Evolutionary conservation across 2,113 vertebrate genomes (phyloP), one percentile per base, ranked within the genome.

Genomic region (Macquaria australasica): DNA sequence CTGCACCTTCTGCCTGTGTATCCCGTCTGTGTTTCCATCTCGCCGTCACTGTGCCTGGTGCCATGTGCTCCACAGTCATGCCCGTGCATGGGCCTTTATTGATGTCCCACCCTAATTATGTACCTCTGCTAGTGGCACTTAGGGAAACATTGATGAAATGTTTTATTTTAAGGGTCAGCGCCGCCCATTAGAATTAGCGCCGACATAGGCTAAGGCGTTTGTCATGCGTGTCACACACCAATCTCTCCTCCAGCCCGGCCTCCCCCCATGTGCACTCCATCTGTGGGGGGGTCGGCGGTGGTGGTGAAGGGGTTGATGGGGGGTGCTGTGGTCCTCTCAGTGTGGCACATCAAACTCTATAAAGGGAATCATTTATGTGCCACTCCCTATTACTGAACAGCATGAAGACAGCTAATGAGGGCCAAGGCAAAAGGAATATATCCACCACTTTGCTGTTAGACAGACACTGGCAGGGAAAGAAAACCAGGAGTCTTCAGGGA

Each of bases 321-420:
- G 92, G 89, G 84, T 92, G 95, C 87, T 91, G 87, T 94, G 94
- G 96, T 96, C 93, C 93, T 96, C 95, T 96, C 95, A 94, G 94
- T 95, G 96, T 92, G 94, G 93, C 96, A 97, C 97, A 96, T 97
- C 96, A 97, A 96, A 96, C 95, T 95, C 96, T 96, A 96, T 96
- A 97, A 97, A 97, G 97, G 96, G 94, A 95, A 96, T 97, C 96
- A 96, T 97, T 97, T 97, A 95, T 97, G 96, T 96, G 96, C 96
- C 95, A 95, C 93, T 96, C 95, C 96, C 96, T 77, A 87, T 96
- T 97, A 95, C 77, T 93, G 97, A 97, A 96, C 95, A 96, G 96
- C 96, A 96, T 96, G 96, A 96, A 95, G 95, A 96, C 96, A 75
- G 63, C 93, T 97, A 97, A 97, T 97, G 96, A 97, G 97, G 96